These are phyloP conservation scores for Syrrhaptes paradoxus DNA, from an alignment of 2,113 vertebrate genomes.

Conservation along the genomic window DNA sequence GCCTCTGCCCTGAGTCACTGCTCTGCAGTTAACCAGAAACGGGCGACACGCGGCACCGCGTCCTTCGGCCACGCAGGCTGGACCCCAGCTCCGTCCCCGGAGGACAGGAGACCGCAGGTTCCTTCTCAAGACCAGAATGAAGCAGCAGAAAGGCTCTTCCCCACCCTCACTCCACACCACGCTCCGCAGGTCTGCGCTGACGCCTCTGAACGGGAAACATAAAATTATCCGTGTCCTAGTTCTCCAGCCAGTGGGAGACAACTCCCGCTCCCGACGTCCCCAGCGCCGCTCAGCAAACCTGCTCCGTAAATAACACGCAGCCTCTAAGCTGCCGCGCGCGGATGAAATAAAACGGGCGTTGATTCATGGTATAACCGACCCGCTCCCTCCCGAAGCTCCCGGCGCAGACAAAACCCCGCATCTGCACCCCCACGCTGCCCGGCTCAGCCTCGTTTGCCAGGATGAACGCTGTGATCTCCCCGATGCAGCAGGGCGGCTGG, in stretches of 20 bases:
- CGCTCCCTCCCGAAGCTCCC: background rate
- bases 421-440: background rate
- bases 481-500: accelerated
- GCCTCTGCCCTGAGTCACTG: no score
- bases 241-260: background rate
- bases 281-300: background rate
- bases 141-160: background rate
- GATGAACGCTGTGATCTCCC: background rate
- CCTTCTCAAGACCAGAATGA: background rate
- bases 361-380: background rate
- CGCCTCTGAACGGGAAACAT: background rate
- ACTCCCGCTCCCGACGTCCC: background rate
- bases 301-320: constrained; percentile 40
- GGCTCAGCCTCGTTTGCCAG: background rate
- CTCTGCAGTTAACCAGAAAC: background rate
- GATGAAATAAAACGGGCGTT: constrained; percentile 20
- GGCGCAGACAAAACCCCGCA: background rate
- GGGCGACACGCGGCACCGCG: background rate
- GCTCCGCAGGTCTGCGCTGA: background rate
- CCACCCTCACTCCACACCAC: accelerated
- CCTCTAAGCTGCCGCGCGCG: background rate
- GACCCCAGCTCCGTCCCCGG: background rate
- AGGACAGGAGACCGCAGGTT: background rate
- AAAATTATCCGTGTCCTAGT: background rate
- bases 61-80: background rate